Evolutionary conservation across 1,140 invertebrate species (phyloP).

Genomic region (Hypothenemus hampei): DNA sequence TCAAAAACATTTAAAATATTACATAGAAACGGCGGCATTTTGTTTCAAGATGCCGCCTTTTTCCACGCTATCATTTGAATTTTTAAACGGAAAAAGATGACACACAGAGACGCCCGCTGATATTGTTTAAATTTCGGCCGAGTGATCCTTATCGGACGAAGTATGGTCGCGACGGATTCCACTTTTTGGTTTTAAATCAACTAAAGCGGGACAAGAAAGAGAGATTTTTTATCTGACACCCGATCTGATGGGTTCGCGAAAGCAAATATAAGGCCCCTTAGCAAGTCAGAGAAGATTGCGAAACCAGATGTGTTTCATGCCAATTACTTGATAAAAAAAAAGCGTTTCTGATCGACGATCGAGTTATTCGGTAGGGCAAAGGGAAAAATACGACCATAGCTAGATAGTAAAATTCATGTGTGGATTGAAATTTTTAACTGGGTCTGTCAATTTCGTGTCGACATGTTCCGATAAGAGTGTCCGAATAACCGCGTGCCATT

Average conservation of each 20-base stretch:
- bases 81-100: slow-evolving; percentile 20
- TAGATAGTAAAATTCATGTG: background rate
- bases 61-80: slow-evolving; percentile 22
- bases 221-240: slow-evolving; percentile 16
- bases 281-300: background rate
- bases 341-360: background rate
- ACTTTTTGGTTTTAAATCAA: slow-evolving; percentile 29
- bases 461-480: slow-evolving; percentile 1
- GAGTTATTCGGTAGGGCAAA: background rate
- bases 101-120: slow-evolving; percentile 16
- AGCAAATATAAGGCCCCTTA: background rate
- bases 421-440: background rate
- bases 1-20: slow-evolving; percentile 28
- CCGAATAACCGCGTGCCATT: slow-evolving; percentile 8
- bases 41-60: slow-evolving; percentile 21
- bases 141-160: slow-evolving; percentile 19
- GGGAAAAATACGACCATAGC: slow-evolving; percentile 3
- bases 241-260: slow-evolving; percentile 16
- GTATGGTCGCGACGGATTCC: slow-evolving; percentile 23
- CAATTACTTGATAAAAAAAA: background rate
- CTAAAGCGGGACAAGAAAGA: slow-evolving; percentile 12
- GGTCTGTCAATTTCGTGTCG: slow-evolving; percentile 7
- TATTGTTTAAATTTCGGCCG: slow-evolving; percentile 29
- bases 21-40: slow-evolving; percentile 17
- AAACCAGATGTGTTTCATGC: no score